Base-by-base conservation (phyloP, 2,113 vertebrate species). In the Chloroceryle aenea region DNA sequence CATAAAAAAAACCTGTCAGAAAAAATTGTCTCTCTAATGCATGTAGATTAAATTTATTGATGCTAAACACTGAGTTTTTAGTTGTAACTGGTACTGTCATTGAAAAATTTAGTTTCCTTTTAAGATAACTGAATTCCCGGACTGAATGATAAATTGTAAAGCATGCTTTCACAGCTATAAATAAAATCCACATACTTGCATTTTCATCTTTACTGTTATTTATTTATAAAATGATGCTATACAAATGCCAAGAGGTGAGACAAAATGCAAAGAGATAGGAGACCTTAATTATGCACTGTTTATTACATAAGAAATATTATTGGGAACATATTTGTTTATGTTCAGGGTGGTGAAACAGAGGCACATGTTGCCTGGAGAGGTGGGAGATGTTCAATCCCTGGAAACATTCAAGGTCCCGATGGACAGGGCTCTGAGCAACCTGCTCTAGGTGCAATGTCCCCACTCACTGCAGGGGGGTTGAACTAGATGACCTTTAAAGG, bases 71-170 rank as follows among this genome's bases (percentile, higher is more conserved):
- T 66, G 73, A 87, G 22, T 4, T 93, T 94, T 96, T 69, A 87
- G 47, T 47, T 0, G 0, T 74, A 92, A 91, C 22, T 78, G 29
- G 14, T 61, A 87, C 36, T 86, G 62, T 48, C 66, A 94, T 5
- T 69, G 68, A 67, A 96, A 93, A 92, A 92, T 69, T 69, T 69
- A 83, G 48, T 88, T 95, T 92, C n/a, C 23, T 88, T 85, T 92
- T 86, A 92, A 90, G 82, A 73, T 93, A 94, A 91, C 66, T 38
- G 15, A 85, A 94, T 89, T 82, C 15, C 71, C 82, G n/a, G 52
- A 59, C 27, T 32, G 48, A 91, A 68, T 61, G 56, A 85, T 23
- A 87, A 72, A 88, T 86, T 84, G 12, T 42, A 94, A 96, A 64
- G 18, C 29, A 58, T 73, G 53, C 15, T 73, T 68, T 86, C 42